Base-by-base conservation (phyloP, 1,140 invertebrate species). In the Charaxes varanes region DNA sequence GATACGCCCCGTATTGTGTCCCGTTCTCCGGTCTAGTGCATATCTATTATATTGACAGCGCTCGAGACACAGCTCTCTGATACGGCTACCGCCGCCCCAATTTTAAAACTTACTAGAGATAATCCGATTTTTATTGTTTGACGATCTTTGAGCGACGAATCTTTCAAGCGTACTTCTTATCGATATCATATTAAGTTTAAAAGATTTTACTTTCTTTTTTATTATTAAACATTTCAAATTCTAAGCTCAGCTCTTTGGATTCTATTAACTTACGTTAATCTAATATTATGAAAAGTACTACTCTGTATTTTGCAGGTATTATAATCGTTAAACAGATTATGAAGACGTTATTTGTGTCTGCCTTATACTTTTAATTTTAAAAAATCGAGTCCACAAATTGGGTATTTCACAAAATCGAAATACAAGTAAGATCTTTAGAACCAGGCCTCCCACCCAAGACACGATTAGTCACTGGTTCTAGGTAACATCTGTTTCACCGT, bases 11-110 rank as follows among this genome's bases (percentile, higher is more conserved):
- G 63, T 67, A 79, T 77, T 81, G 73, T 78, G 65, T 55, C 52
- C 60, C 57, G 62, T 52, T 40, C 51, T 65, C 57, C 73, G 71
- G 70, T 78, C 72, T 77, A 76, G 55, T 77, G 74, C 71, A 47
- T 74, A 73, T 72, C 67, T 82, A 76, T 76, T 73, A 66, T 74
- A 71, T 66, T 64, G 56, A 58, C 62, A 70, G 62, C 50, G 44
- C 53, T 62, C 53, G 54, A 74, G 65, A 61, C 51, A 48, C 57
- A 53, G 54, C 60, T 62, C 63, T 64, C 58, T 60, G 59, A 65
- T 64, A n/a, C n/a, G n/a, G n/a, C 54, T 48, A 46, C 53, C 55
- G 58, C 41, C 59, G 63, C 64, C 71, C 53, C 66, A 71, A 72
- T 72, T 68, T 70, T 72, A 63, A 68, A 58, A 41, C 53, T 64